Base-by-base conservation (phyloP, 92 coral and sea anemone species). In the Hydrozoanthus gracilis region DNA sequence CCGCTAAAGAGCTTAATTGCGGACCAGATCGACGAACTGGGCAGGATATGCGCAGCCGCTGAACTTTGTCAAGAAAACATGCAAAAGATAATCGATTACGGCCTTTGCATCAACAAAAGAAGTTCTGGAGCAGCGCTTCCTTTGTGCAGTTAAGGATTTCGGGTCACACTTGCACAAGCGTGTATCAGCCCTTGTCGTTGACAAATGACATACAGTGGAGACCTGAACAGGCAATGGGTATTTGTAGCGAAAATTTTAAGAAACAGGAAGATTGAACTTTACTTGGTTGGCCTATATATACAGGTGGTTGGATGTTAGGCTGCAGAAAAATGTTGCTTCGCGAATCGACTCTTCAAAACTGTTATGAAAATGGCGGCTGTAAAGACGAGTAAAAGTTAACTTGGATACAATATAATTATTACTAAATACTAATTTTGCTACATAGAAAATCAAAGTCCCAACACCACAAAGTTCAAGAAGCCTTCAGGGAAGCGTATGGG, bases 401-500 rank as follows among this genome's bases (percentile, higher is more conserved):
- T n/a, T n/a, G n/a, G n/a, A n/a, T n/a, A n/a, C n/a, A n/a, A n/a
- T n/a, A n/a, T n/a, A n/a, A n/a, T n/a, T n/a, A 56, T 9, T 8
- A 56, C 62, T 56, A 56, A 3, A 3, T 56, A 9, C 14, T 56
- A 56, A 56, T 56, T 56, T 56, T 56, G 9, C 62, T 7, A 56
- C 14, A 56, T 56, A 56, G 62, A 56, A 56, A 56, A 56, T n/a
- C 62, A 3, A 1, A 56, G 14, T 12, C 13, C n/a, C 9, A 56
- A 56, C 62, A 56, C 14, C 1, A n/a, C n/a, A 56, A 9, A 56
- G 62, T 5, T 56, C 62, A 56, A 56, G 7, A 56, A 56, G 62
- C 62, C 14, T 75, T 75, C 54, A 75, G 51, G 80, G 80, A 75
- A 47, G 80, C 80, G 1, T 75, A 75, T 8, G 80, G 80, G 50